These are phyloP conservation scores for Monodelphis domestica DNA, from an alignment of 2,797 vertebrate species.

Conservation along the genomic window DNA sequence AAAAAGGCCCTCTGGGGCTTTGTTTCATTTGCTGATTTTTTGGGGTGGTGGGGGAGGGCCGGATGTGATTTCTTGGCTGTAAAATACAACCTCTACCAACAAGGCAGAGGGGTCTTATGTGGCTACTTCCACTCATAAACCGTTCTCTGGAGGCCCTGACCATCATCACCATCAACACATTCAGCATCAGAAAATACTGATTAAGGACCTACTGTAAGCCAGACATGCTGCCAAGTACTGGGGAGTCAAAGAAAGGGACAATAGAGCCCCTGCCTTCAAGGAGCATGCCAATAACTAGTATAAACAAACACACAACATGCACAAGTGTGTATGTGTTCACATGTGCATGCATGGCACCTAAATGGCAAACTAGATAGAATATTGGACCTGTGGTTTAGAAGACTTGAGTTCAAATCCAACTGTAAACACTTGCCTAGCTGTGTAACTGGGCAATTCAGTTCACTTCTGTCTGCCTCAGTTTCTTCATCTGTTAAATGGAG, in stretches of 20 bases:
- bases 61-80: not conserved
- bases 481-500: not conserved
- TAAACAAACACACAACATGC: no score
- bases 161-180: not conserved
- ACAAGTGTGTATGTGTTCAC: not conserved
- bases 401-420: not conserved
- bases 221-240: not conserved
- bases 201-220: not conserved
- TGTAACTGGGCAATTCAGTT: not conserved
- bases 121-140: not conserved
- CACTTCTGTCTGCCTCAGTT: no score
- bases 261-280: not conserved
- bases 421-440: not conserved
- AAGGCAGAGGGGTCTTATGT: not conserved
- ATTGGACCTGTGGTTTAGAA: not conserved
- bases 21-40: not conserved
- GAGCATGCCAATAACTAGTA: not conserved
- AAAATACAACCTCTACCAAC: not conserved
- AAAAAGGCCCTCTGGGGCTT: not conserved
- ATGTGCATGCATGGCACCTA: no score
- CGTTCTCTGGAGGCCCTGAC: not conserved
- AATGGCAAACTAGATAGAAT: not conserved
- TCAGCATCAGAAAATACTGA: not conserved
- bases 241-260: not conserved
- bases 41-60: not conserved